Evolutionary conservation across 37 sponge, comb jelly and placozoan genomes (phyloP).

Genomic region (Bolinopsis microptera): DNA sequence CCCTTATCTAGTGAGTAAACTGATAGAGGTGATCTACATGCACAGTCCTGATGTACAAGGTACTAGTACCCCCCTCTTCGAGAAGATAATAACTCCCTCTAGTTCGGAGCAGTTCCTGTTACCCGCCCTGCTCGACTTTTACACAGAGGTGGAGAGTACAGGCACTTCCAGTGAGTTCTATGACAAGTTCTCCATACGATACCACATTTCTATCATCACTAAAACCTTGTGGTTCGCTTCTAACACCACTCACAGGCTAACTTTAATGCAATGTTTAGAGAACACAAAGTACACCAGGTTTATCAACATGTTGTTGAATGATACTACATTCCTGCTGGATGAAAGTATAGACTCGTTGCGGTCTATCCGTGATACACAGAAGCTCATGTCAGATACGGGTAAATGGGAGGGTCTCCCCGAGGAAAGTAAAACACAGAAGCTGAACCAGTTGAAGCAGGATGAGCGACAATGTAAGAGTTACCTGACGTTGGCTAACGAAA

Average conservation of each 20-base stretch:
- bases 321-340: slow-evolving; percentile 94
- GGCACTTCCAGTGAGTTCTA: slow-evolving; percentile 96
- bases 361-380: slow-evolving; percentile 90
- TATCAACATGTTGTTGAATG: slow-evolving; percentile 95
- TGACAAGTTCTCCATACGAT: slow-evolving; percentile 95
- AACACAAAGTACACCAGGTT: slow-evolving; percentile 79
- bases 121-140: slow-evolving; percentile 33
- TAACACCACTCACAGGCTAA: slow-evolving; percentile 8
- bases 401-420: slow-evolving; percentile 76
- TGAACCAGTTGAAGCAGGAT: slow-evolving; percentile 82
- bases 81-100: slow-evolving; percentile 33
- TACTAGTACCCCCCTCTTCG: neutral
- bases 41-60: slow-evolving; percentile 16
- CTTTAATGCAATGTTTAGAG: slow-evolving; percentile 51
- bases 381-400: slow-evolving; percentile 74
- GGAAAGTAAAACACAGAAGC: slow-evolving; percentile 69
- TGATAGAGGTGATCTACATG: slow-evolving; percentile 75
- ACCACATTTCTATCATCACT: slow-evolving; percentile 85
- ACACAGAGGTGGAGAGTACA: slow-evolving; percentile 84
- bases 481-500: slow-evolving; percentile 85
- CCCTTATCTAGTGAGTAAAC: slow-evolving; percentile 87
- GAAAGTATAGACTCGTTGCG: slow-evolving; percentile 88
- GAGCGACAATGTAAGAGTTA: slow-evolving; percentile 93
- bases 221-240: slow-evolving; percentile 75
- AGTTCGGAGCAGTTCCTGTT: slow-evolving; percentile 29